phyloP scores from a whole-genome alignment of 2,888 invertebrate species.

The Lissocephala sabroskyi region DNA sequence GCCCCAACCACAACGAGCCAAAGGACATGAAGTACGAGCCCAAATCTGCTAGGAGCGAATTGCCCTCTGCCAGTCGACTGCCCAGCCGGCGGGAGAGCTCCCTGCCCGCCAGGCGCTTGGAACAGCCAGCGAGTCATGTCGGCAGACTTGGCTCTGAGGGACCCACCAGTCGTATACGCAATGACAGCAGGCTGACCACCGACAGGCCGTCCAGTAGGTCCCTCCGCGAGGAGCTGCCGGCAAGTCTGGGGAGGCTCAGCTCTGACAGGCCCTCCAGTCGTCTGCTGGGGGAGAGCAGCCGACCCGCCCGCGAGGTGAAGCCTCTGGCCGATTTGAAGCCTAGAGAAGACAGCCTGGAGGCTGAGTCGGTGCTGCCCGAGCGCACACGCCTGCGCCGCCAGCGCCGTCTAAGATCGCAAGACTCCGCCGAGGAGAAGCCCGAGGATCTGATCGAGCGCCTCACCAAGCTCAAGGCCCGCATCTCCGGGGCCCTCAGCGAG shows the following conservation, averaged over 20 bases:
- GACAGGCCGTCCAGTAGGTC: background rate
- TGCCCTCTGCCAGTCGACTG: background rate
- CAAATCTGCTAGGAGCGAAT: slow-evolving; percentile 19
- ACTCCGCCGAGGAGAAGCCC: slow-evolving; percentile 50
- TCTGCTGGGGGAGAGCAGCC: slow-evolving; percentile 27
- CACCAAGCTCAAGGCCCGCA: slow-evolving; percentile 68
- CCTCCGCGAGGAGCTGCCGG: background rate
- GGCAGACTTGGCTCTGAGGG: no score
- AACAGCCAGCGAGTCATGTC: no score
- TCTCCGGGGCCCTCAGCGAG: slow-evolving; percentile 68
- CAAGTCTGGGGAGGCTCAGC: background rate
- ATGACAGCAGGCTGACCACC: no score
- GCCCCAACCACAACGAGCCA: background rate
- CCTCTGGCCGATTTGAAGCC: no score
- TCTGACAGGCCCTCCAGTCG: slow-evolving; percentile 25
- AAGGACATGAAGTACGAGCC: slow-evolving; percentile 65
- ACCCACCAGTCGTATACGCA: slow-evolving; percentile 5
- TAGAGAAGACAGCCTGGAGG: slow-evolving; percentile 37
- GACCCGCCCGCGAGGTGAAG: slow-evolving; percentile 22
- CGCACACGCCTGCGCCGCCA: slow-evolving; percentile 61
- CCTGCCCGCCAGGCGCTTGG: no score
- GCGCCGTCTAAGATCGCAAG: slow-evolving; percentile 56
- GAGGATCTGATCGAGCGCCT: slow-evolving; percentile 66
- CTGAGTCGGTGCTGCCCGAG: slow-evolving; percentile 47
- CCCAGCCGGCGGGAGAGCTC: no score